Evolutionary conservation across 2,797 vertebrate genomes (phyloP).

Genomic region (Chiloscyllium punctatum): DNA sequence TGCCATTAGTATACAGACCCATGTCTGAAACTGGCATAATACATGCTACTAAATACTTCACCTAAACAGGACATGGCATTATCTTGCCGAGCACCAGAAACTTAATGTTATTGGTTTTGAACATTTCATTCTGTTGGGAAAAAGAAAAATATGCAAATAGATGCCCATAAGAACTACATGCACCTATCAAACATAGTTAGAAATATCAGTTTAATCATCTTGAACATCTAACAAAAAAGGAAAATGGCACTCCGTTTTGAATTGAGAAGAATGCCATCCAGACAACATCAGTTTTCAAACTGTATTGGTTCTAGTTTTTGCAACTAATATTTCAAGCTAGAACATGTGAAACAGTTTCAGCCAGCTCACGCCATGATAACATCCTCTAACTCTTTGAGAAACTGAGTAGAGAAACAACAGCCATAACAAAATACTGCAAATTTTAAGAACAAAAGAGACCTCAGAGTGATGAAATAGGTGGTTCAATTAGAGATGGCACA

Average conservation of each 20-base stretch:
- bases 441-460: neutral
- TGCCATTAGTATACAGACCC: neutral
- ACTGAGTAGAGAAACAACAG: neutral
- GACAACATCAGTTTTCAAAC: neutral
- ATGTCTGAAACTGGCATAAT: neutral
- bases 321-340: neutral
- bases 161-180: neutral
- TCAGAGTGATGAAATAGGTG: neutral
- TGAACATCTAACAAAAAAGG: neutral
- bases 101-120: neutral
- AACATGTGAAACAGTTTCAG: neutral
- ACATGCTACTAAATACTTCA: neutral
- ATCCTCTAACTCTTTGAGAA: neutral
- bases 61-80: neutral
- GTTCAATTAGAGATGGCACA: neutral
- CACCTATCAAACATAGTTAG: neutral
- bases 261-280: neutral
- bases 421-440: neutral
- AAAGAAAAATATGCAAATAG: neutral
- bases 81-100: neutral
- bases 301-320: neutral
- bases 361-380: neutral
- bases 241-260: neutral
- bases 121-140: neutral
- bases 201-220: neutral